phyloP scores from a whole-genome alignment of 1,140 invertebrate genomes.

The Ostrea denselamellosa region DNA sequence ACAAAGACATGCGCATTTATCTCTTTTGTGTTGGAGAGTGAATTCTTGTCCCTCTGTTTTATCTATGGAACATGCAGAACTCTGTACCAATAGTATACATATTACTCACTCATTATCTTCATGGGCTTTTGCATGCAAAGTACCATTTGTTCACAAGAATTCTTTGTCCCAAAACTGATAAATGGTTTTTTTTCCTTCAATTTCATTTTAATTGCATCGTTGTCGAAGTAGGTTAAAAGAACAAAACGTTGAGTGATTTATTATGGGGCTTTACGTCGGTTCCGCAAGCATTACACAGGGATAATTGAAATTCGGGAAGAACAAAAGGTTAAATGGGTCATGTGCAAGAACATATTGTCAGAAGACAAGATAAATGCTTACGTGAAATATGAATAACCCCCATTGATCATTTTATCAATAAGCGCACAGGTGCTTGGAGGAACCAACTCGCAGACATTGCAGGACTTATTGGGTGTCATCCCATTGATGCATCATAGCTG shows the following conservation, averaged over 20 bases:
- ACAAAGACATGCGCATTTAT: too few relatives aligned
- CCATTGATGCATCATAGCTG: not conserved
- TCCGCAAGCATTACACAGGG: not conserved
- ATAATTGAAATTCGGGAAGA: not conserved
- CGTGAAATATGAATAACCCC: conserved; percentile 25
- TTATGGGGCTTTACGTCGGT: not conserved
- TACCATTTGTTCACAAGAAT: too few relatives aligned
- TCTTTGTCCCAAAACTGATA: not conserved
- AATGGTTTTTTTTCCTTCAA: not conserved
- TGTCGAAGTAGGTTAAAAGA: not conserved
- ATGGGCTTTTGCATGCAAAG: too few relatives aligned
- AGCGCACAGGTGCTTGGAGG: conserved; percentile 14
- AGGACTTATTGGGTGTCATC: conserved; percentile 17
- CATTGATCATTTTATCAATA: conserved; percentile 29
- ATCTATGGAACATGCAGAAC: too few relatives aligned
- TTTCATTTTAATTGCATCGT: conserved; percentile 35
- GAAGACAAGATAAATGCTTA: conserved; percentile 19
- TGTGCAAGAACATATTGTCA: not conserved
- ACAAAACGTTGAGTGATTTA: conserved; percentile 7
- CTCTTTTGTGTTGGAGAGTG: too few relatives aligned
- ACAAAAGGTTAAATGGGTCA: conserved; percentile 25
- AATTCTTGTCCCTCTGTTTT: too few relatives aligned
- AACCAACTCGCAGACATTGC: conserved; percentile 27
- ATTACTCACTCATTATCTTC: too few relatives aligned
- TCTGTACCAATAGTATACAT: too few relatives aligned